phyloP scores from a whole-genome alignment of 2,113 vertebrate genomes.

The Struthio camelus region DNA sequence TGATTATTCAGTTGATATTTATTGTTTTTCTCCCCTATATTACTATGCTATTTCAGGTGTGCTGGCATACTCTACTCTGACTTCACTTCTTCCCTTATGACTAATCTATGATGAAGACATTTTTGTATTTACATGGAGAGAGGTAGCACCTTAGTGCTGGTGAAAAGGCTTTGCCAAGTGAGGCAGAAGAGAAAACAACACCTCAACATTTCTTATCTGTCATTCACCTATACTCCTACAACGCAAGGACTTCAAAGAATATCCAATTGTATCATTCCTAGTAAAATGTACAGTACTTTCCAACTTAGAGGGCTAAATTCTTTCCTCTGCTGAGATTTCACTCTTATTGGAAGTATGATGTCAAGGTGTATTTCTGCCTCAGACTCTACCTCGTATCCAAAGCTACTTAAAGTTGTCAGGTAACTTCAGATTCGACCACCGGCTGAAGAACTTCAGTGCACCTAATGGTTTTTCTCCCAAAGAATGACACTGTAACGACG shows the following conservation, averaged over 20 bases:
- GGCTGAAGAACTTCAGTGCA: not conserved
- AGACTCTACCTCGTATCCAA: not conserved
- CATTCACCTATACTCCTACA: conserved; percentile 20
- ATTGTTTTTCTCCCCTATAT: not conserved
- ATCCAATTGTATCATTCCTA: not conserved
- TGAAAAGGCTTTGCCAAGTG: not conserved
- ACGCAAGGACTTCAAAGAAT: not conserved
- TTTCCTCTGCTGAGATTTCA: not conserved
- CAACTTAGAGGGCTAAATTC: not conserved
- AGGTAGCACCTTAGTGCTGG: not conserved
- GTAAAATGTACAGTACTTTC: not conserved
- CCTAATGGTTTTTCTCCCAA: not conserved
- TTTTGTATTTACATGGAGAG: not conserved
- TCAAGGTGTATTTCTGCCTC: not conserved
- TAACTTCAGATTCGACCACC: not conserved
- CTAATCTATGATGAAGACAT: conserved; percentile 29
- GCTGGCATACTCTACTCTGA: not conserved
- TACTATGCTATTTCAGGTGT: conserved; percentile 54
- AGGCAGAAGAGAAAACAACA: conserved; percentile 31
- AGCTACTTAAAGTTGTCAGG: not conserved
- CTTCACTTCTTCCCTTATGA: conserved; percentile 3
- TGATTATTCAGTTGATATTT: not conserved
- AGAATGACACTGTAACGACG: not conserved
- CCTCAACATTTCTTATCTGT: conserved; percentile 18
- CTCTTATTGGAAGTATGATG: not conserved